Percentiles rank a stretch among this genome's conserved stretches.
These are phyloP conservation scores for Phoxinus phoxinus DNA, from an alignment of 2,113 vertebrate genomes.

Conservation along the genomic window DNA sequence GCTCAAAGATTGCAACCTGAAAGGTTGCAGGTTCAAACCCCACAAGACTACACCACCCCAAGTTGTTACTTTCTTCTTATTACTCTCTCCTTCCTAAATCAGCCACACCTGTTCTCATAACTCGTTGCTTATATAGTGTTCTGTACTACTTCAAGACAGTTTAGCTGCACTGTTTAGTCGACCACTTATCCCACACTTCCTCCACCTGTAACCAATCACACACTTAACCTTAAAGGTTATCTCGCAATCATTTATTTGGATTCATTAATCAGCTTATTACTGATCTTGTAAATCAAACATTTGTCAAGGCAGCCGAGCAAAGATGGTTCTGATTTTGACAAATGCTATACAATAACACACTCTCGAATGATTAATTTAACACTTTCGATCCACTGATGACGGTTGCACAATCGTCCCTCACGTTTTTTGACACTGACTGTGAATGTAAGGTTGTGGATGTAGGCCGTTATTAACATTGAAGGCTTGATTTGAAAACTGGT, in stretches of 20 bases:
- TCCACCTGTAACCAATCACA: conserved; percentile 31
- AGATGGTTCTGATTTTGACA: neutral
- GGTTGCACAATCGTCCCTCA: neutral
- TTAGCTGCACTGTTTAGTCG: conserved; percentile 8
- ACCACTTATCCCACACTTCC: conserved; percentile 23
- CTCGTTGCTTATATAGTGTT: neutral
- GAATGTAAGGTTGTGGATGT: conserved; percentile 12
- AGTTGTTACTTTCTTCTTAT: conserved; percentile 8
- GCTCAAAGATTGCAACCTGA: neutral
- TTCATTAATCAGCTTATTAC: conserved; percentile 17
- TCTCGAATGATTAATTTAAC: neutral
- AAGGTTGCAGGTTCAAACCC: neutral
- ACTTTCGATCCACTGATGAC: neutral
- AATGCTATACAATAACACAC: neutral
- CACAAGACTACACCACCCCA: neutral
- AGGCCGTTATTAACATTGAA: conserved; percentile 42
- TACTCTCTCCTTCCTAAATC: conserved; percentile 8
- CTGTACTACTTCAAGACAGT: conserved; percentile 1
- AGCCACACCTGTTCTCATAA: conserved; percentile 22
- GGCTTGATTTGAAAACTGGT: conserved; percentile 42
- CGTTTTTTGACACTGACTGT: conserved; percentile 3
- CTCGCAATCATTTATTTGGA: conserved; percentile 21
- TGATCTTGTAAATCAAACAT: conserved; percentile 19
- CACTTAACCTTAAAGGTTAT: conserved; percentile 21
- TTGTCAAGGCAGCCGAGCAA: neutral